These are phyloP conservation scores for Cotesia vestalis DNA, from an alignment of 1,140 invertebrate genomes.

Conservation along the genomic window DNA sequence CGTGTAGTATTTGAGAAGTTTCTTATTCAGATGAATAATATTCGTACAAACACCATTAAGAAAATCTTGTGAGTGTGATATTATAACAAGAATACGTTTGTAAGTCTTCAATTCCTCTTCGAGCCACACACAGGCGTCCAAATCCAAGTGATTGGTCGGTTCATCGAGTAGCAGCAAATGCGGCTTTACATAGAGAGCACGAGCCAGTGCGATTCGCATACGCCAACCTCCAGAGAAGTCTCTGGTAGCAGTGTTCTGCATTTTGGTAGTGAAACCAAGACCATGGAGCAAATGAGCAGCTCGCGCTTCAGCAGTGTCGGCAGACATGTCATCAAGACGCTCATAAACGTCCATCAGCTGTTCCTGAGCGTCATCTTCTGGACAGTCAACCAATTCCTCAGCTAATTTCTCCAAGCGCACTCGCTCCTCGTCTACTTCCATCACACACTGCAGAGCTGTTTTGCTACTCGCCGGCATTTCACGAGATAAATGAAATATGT, in stretches of 20 bases:
- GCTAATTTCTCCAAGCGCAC: conserved; percentile 91
- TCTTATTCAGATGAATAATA: conserved; percentile 95
- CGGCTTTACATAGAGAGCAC: conserved; percentile 90
- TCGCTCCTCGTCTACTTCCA: conserved; percentile 97
- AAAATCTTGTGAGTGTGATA: conserved; percentile 99
- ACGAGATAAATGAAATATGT: conserved; percentile 96
- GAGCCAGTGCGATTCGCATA: conserved; percentile 98
- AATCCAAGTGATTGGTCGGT: conserved; percentile 98
- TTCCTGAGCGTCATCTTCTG: conserved; percentile 88
- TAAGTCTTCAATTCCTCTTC: conserved; percentile 97
- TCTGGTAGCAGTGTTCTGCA: conserved; percentile 92
- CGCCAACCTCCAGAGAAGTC: conserved; percentile 99
- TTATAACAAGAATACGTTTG: conserved; percentile 96
- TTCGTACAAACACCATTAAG: conserved; percentile 99
- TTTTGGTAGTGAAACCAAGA: conserved; percentile 93
- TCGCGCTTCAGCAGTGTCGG: conserved; percentile 92
- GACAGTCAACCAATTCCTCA: conserved; percentile 85
- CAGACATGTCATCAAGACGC: conserved; percentile 94
- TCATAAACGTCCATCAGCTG: conserved; percentile 98
- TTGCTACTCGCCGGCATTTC: conserved; percentile 97
- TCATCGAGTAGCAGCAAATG: conserved; percentile 95
- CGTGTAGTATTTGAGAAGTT: conserved; percentile 93
- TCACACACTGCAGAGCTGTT: conserved; percentile 92
- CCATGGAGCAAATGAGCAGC: conserved; percentile 95
- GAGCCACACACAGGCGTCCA: conserved; percentile 99